Evolutionary conservation across 2,797 vertebrate genomes (phyloP), one percentile per base, ranked within the genome.

Genomic region (Graptemys geographica): DNA sequence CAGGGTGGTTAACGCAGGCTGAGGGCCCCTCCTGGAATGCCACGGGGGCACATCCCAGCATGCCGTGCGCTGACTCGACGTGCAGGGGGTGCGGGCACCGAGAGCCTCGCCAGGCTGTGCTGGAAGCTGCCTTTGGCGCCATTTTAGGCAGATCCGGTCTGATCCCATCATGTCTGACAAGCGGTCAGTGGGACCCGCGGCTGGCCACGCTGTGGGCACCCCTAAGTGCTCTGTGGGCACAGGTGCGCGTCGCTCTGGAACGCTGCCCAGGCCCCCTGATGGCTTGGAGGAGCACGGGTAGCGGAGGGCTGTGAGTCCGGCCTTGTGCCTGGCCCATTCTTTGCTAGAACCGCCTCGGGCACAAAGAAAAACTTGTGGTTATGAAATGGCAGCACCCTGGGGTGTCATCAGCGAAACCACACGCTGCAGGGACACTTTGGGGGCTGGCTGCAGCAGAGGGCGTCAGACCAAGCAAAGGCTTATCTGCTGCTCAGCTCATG

Each of bases 111-210:
- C 5, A 37, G 65, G 65, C 5, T 18, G 13, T 11, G 1, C 3
- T 0, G 8, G 51, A 37, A 33, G 41, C 51, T 56, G 65, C 25
- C 0, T 3, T 11, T 1, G 3, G 79, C 15, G 11, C 25, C 27
- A 15, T 3, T 23, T 1, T 3, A 2, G 28, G 5, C 55, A 10
- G 69, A 13, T 44, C 21, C 9, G 23, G 6, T n/a, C 1, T 11
- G 51, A 28, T 44, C 33, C 56, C 79, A 1, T 49, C 25, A 0
- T 28, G 19, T 49, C n/a, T 0, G 11, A 0, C 1, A 13, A 65
- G 81, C 5, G 2, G 28, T n/a, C 69, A 41, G 37, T 23, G n/a
- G 21, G 69, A n/a, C 11, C 37, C 11, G 11, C 9, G 37, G 19
- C 18, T 65, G 62, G 62, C 16, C 16, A 10, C 5, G 37, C 69